These are phyloP conservation scores for Sakesphorus luctuosus DNA, from an alignment of 2,113 vertebrate genomes.

Conservation along the genomic window DNA sequence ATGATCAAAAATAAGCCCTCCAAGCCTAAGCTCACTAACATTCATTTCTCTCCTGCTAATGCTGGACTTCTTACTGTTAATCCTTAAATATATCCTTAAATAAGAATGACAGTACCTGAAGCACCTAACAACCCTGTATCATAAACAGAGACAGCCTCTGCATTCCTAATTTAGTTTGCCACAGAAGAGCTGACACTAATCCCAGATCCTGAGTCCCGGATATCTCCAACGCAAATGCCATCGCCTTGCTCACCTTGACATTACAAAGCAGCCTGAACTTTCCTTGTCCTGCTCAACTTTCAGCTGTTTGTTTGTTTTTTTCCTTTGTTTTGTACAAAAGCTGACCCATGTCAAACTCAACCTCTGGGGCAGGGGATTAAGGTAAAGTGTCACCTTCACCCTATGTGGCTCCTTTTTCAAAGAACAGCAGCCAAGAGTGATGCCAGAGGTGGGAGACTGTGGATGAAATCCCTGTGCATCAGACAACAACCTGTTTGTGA, in stretches of 20 bases:
- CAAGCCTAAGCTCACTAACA: constrained; percentile 64
- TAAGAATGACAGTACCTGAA: constrained; percentile 67
- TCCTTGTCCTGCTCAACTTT: constrained; percentile 33
- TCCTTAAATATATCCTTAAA: constrained; percentile 69
- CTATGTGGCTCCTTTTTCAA: not conserved
- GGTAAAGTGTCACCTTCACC: not conserved
- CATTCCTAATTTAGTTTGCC: constrained; percentile 61
- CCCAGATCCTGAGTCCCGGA: constrained; percentile 17
- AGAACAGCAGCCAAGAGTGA: not conserved
- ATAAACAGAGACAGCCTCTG: constrained; percentile 59
- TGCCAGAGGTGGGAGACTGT: not conserved
- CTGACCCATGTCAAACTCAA: not conserved
- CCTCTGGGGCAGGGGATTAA: not conserved
- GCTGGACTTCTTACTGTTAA: constrained; percentile 68
- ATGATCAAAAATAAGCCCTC: constrained; percentile 67
- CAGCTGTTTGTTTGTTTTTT: not conserved
- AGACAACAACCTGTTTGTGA: not conserved
- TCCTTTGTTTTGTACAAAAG: not conserved
- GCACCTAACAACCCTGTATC: constrained; percentile 49
- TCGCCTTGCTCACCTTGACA: constrained; percentile 55
- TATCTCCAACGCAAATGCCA: constrained; percentile 43
- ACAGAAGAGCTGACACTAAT: constrained; percentile 68
- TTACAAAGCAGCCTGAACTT: constrained; percentile 27
- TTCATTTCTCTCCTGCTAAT: constrained; percentile 61
- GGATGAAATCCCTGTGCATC: not conserved